phyloP scores from a whole-genome alignment of 2,113 vertebrate genomes.

The Tiliqua scincoides region DNA sequence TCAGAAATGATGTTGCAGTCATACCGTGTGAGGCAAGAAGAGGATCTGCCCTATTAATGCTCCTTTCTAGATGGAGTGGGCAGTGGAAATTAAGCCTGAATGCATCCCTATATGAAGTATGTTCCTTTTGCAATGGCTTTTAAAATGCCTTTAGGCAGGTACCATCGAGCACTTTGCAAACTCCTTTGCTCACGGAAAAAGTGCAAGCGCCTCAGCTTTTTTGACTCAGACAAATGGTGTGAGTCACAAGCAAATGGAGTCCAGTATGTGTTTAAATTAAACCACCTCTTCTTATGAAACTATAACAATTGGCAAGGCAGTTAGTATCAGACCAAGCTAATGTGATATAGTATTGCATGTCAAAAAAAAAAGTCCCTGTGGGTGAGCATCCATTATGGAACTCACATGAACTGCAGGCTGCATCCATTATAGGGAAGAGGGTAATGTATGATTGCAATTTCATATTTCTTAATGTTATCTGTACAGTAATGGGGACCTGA shows the following conservation, averaged over 20 bases:
- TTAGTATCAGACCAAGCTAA: background rate
- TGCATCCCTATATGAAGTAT: background rate
- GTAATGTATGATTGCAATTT: constrained; percentile 10
- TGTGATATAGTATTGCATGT: constrained; percentile 8
- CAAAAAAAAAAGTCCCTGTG: constrained; percentile 34
- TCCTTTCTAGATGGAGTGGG: constrained; percentile 16
- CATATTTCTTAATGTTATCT: constrained; percentile 31
- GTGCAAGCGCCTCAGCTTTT: background rate
- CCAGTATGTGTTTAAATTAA: background rate
- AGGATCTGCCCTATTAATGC: background rate
- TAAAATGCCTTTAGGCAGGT: constrained; percentile 9
- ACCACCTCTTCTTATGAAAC: background rate
- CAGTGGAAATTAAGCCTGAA: background rate
- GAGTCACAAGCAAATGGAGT: constrained; percentile 17
- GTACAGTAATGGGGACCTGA: constrained; percentile 2
- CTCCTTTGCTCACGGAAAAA: constrained; percentile 33
- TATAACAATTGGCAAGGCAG: background rate
- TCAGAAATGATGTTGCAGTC: background rate
- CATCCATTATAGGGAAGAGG: constrained; percentile 22
- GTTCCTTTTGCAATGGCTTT: background rate
- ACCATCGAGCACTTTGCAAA: background rate
- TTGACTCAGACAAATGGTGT: constrained; percentile 29
- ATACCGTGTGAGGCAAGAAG: background rate
- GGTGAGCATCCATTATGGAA: background rate
- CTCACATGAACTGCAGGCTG: constrained; percentile 2